phyloP scores from a whole-genome alignment of 2,888 invertebrate genomes.

The Meandrusa payeni region DNA sequence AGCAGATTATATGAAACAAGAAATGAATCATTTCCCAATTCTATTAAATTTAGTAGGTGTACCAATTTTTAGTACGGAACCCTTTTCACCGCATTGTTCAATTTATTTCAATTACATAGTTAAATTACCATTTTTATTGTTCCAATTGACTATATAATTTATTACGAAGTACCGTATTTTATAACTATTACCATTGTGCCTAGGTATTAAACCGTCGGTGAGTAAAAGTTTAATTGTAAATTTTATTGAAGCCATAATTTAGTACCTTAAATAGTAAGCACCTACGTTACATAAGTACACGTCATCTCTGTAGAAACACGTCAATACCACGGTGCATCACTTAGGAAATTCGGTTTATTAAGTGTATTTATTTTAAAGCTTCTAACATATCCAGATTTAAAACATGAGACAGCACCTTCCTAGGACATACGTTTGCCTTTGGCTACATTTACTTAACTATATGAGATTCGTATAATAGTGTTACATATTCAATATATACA shows the following conservation, averaged over 20 bases:
- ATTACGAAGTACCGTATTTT: too few relatives aligned
- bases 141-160: too few relatives aligned
- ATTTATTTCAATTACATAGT: too few relatives aligned
- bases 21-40: too few relatives aligned
- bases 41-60: too few relatives aligned
- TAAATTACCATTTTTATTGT: too few relatives aligned
- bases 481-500: conserved; percentile 40
- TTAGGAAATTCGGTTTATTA: conserved; percentile 49
- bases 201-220: conserved; percentile 6
- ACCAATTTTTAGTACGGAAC: too few relatives aligned
- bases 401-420: conserved; percentile 67
- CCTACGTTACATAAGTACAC: conserved; percentile 14
- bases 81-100: too few relatives aligned
- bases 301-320: conserved; percentile 13
- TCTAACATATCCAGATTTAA: conserved; percentile 49
- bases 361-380: conserved; percentile 56
- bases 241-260: conserved; percentile 2
- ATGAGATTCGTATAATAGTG: conserved; percentile 56
- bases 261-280: conserved; percentile 18
- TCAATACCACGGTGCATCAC: conserved; percentile 9
- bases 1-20: too few relatives aligned
- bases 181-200: too few relatives aligned
- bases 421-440: conserved; percentile 69
- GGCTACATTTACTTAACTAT: conserved; percentile 45
- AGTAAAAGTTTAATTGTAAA: conserved; percentile 11